Conservation (phyloP, 2,113 vertebrate genomes). For the Kryptolebias marmoratus region DNA sequence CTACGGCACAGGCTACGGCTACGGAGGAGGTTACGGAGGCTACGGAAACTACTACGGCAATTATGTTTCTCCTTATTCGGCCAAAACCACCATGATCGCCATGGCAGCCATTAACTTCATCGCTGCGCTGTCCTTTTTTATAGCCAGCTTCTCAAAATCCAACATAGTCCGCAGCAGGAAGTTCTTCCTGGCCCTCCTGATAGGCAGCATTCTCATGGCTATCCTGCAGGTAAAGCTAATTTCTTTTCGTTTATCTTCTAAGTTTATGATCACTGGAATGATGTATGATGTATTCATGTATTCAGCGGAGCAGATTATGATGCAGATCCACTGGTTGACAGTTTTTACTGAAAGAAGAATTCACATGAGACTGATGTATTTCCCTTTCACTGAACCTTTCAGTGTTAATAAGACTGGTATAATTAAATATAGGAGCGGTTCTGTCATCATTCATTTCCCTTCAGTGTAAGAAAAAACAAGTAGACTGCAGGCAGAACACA, state of each 20-base stretch:
- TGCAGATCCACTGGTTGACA: background rate
- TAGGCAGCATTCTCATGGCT: slow-evolving; percentile 78
- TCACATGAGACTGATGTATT: background rate
- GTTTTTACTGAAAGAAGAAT: background rate
- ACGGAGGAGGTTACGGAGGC: slow-evolving; percentile 60
- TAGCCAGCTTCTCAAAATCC: slow-evolving; percentile 82
- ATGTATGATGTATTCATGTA: background rate
- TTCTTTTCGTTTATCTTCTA: background rate
- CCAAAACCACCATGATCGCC: slow-evolving; percentile 88
- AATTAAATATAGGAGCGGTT: too few relatives aligned
- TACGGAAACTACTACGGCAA: slow-evolving; percentile 70
- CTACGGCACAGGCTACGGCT: slow-evolving; percentile 66
- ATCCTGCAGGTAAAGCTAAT: slow-evolving; percentile 68
- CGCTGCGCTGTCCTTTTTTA: slow-evolving; percentile 78
- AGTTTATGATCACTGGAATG: background rate
- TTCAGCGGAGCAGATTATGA: too few relatives aligned
- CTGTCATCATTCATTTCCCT: too few relatives aligned
- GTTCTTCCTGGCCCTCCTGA: slow-evolving; percentile 84
- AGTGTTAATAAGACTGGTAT: background rate
- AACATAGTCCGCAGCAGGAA: slow-evolving; percentile 75
- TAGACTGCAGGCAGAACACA: too few relatives aligned
- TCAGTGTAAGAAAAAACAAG: too few relatives aligned
- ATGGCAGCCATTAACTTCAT: slow-evolving; percentile 87
- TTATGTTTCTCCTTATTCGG: slow-evolving; percentile 83
- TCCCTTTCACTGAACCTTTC: background rate